Percentiles rank a stretch among this genome's conserved stretches.
Evolutionary conservation across 92 coral and sea anemone species (phyloP).

Genomic region (Umimayanthus chanpuru): DNA sequence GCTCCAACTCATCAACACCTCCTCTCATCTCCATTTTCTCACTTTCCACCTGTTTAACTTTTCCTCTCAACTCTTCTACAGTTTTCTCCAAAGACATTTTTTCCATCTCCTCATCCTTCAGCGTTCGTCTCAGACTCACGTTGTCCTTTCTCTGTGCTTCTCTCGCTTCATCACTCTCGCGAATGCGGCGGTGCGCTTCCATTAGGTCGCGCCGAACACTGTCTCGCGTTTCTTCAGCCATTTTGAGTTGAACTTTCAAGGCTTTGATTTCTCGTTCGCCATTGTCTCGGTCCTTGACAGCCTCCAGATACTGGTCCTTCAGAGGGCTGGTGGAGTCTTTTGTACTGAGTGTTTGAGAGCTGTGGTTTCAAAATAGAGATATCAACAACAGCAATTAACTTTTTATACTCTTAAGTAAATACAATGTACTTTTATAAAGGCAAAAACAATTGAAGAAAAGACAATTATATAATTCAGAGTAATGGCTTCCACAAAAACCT

Average conservation of each 20-base stretch:
- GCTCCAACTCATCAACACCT: constrained; percentile 66
- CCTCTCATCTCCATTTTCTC: constrained; percentile 70
- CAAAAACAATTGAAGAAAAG: too few species aligned
- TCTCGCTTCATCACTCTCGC: constrained; percentile 74
- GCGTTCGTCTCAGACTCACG: constrained; percentile 57
- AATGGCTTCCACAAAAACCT: too few species aligned
- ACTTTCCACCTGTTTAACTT: constrained; percentile 75
- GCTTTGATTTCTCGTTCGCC: constrained; percentile 85
- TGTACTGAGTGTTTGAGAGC: not conserved
- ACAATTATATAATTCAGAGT: too few species aligned
- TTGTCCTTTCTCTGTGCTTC: constrained; percentile 79
- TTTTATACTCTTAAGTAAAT: too few species aligned
- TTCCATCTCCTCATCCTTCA: constrained; percentile 79
- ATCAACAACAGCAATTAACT: too few species aligned
- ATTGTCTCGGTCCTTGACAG: constrained; percentile 74
- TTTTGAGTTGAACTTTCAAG: constrained; percentile 76
- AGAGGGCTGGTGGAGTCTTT: constrained; percentile 5
- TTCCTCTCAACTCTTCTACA: constrained; percentile 68
- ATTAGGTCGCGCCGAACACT: constrained; percentile 78
- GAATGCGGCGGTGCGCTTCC: constrained; percentile 76
- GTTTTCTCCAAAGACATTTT: constrained; percentile 69
- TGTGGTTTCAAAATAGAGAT: constrained; percentile 9
- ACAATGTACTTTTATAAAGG: too few species aligned
- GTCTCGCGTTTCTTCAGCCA: constrained; percentile 91
- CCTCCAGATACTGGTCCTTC: constrained; percentile 74